These are phyloP conservation scores for Crocuta crocuta DNA, from an alignment of 2,113 vertebrate species.

Conservation along the genomic window DNA sequence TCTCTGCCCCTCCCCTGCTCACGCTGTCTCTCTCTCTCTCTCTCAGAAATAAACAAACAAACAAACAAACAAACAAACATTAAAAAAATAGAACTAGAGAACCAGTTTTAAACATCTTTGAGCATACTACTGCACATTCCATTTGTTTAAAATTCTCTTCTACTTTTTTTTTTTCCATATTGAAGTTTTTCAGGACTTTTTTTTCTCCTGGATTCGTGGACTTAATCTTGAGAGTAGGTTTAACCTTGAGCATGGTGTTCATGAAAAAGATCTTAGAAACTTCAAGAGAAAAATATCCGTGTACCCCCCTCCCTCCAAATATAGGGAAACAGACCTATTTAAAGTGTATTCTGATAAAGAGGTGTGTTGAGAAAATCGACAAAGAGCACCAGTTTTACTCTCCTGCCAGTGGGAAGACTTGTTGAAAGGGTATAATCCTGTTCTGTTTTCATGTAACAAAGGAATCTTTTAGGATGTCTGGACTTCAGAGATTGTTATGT, in stretches of 20 bases:
- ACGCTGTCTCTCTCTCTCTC: too few relatives aligned
- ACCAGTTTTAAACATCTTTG: background rate
- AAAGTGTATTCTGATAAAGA: background rate
- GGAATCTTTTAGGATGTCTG: background rate
- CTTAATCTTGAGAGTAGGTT: slow-evolving; percentile 11
- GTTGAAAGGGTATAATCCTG: background rate
- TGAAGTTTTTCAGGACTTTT: slow-evolving; percentile 14
- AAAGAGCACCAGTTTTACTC: background rate
- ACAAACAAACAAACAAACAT: too few relatives aligned
- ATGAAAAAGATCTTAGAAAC: background rate
- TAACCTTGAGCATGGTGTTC: background rate
- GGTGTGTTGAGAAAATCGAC: background rate
- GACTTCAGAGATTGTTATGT: background rate
- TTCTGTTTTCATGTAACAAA: slow-evolving; percentile 24
- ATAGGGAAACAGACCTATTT: background rate
- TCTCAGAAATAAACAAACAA: too few relatives aligned
- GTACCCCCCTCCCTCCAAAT: background rate
- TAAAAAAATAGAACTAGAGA: background rate
- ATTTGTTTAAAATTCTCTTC: slow-evolving; percentile 40
- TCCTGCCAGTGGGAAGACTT: background rate
- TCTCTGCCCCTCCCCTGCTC: too few relatives aligned
- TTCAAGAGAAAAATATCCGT: background rate
- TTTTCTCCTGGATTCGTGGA: background rate
- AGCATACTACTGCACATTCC: background rate
- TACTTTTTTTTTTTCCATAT: background rate